Conservation (phyloP, 37 sponge, comb jelly and placozoan genomes). For the Bolinopsis microptera region DNA sequence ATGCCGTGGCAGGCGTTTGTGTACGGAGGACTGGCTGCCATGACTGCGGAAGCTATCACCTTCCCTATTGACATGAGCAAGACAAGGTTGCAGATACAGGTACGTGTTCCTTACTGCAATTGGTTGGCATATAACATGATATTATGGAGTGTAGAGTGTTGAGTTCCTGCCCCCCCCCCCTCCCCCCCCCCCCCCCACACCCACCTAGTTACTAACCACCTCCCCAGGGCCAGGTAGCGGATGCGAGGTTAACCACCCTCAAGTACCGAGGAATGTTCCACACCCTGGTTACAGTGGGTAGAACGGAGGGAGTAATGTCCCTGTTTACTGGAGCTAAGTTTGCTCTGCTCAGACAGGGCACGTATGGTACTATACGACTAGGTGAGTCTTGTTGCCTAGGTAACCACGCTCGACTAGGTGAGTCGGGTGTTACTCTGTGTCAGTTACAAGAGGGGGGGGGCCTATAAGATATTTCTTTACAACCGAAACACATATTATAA, state of each 20-base stretch:
- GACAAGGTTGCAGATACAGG: slow-evolving; percentile 48
- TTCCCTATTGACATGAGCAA: slow-evolving; percentile 64
- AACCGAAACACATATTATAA: no score
- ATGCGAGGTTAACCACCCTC: slow-evolving; percentile 3
- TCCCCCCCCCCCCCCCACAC: no score
- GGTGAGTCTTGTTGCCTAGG: slow-evolving; percentile 23
- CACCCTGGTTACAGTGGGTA: not conserved
- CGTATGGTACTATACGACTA: slow-evolving; percentile 55
- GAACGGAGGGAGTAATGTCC: not conserved
- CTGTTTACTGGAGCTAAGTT: slow-evolving; percentile 51
- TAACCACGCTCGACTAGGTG: no score
- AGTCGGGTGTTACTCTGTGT: no score
- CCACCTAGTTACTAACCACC: no score
- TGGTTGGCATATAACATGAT: not conserved
- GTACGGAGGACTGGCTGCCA: slow-evolving; percentile 55
- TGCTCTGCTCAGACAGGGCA: slow-evolving; percentile 38
- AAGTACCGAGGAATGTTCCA: slow-evolving; percentile 58
- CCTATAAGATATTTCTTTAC: no score
- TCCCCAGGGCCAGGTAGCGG: slow-evolving; percentile 61
- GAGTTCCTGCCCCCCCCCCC: not conserved
- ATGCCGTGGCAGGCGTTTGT: slow-evolving; percentile 67
- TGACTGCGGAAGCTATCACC: slow-evolving; percentile 53
- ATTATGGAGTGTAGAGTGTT: not conserved
- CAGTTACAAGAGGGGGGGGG: no score
- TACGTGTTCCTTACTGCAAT: not conserved